Evolutionary conservation across 1,140 invertebrate species (phyloP).

Genomic region (Dinoponera quadriceps): DNA sequence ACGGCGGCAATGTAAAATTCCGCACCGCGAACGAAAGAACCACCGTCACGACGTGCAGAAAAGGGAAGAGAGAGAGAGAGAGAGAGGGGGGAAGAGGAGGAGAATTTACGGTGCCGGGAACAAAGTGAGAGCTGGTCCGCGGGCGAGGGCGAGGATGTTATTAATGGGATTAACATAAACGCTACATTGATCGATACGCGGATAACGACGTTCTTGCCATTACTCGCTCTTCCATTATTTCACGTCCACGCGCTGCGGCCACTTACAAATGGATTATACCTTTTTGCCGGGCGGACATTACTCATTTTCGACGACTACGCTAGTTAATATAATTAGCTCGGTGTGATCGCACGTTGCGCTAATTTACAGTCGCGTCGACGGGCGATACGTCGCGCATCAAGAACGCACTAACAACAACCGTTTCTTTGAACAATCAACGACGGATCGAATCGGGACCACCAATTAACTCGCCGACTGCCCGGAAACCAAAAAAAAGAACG

Average conservation of each 20-base stretch:
- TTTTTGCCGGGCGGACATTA: constrained; percentile 26
- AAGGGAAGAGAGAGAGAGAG: no score
- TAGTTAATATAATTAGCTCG: constrained; percentile 55
- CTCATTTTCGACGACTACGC: constrained; percentile 34
- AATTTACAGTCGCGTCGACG: constrained; percentile 43
- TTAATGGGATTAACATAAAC: constrained; percentile 57
- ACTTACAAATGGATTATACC: constrained; percentile 45
- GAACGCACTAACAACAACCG: constrained; percentile 24
- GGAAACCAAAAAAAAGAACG: no score
- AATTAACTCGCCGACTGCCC: no score
- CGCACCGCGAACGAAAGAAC: constrained; percentile 38
- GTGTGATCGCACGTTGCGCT: constrained; percentile 27
- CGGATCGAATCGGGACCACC: no score
- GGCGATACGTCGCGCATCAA: not conserved
- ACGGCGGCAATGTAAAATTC: constrained; percentile 68
- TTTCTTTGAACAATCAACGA: constrained; percentile 27
- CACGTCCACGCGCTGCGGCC: constrained; percentile 46
- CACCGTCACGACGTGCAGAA: not conserved
- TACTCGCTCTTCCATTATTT: constrained; percentile 52
- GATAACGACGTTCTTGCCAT: constrained; percentile 52
- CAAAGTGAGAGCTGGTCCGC: constrained; percentile 22
- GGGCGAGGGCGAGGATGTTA: constrained; percentile 15
- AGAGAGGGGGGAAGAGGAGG: no score
- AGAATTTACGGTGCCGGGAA: constrained; percentile 41
- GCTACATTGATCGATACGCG: constrained; percentile 46